Evolutionary conservation across 2,888 invertebrate genomes (phyloP), one percentile per base, ranked within the genome.

Genomic region (Teleiodes luculella): DNA sequence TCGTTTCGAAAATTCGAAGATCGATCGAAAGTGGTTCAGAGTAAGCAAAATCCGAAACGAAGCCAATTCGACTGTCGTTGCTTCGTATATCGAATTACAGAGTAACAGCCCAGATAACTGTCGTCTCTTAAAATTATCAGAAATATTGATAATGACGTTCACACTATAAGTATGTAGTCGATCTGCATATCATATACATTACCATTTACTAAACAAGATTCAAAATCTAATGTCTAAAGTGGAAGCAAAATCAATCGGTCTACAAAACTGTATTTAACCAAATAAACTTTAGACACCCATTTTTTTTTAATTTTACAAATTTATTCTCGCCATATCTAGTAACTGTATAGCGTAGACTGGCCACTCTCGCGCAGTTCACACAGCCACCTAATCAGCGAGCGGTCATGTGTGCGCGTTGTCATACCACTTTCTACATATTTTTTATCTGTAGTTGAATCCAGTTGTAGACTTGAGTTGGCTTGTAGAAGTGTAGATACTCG

Each of bases 351-450:
- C 20, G 51, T 24, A 51, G 62, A 33, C 36, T 59, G 56, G 63
- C 60, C 59, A 60, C 59, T 56, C 60, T 52, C 52, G 58, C 58
- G 62, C 59, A 56, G 54, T 67, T 68, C 67, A 61, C 70, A 67
- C 64, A 72, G 66, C 64, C 65, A 67, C 66, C 78, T 80, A 78
- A 80, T 78, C 79, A 79, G 69, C 71, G 56, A 64, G 63, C 70
- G 66, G 64, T 66, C 70, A 65, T 71, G 74, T 68, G 72, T 71
- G 68, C 68, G 71, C 75, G 82, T 77, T 79, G 84, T 81, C 82
- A 79, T 83, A 78, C 85, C 76, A 85, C 86, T 86, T 86, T 86
- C 86, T 86, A 86, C 79, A 76, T 80, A 72, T 70, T 83, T 85
- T 82, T 86, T 85, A 84, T 79, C 76, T 70, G 24, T 28, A 7